Conservation (phyloP, 2,888 invertebrate species). For the Trachelus stipa region DNA sequence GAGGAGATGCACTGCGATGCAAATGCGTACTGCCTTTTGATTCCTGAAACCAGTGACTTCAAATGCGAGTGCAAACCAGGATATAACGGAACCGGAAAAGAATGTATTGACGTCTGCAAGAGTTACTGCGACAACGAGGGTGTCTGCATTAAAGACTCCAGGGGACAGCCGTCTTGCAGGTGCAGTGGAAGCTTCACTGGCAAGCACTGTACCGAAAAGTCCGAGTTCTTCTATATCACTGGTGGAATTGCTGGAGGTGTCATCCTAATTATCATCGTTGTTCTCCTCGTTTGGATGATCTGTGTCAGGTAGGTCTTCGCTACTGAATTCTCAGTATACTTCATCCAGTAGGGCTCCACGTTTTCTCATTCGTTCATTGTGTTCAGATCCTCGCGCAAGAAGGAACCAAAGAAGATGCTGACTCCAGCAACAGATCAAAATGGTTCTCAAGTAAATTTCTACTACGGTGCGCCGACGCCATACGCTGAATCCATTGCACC, state of each 20-base stretch:
- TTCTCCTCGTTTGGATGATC: constrained; percentile 96
- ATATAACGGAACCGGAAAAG: constrained; percentile 88
- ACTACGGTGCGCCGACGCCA: constrained; percentile 93
- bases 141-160: constrained; percentile 83
- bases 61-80: constrained; percentile 94
- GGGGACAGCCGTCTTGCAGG: constrained; percentile 88
- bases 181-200: constrained; percentile 94
- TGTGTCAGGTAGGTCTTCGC: constrained; percentile 78
- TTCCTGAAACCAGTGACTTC: constrained; percentile 86
- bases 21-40: constrained; percentile 88
- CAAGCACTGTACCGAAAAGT: constrained; percentile 88
- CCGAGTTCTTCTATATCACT: constrained; percentile 95
- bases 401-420: constrained; percentile 91
- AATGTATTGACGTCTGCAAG: constrained; percentile 85
- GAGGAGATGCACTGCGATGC: constrained; percentile 87
- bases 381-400: constrained; percentile 82
- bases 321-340: neutral
- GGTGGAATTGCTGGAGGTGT: constrained; percentile 96
- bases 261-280: constrained; percentile 91
- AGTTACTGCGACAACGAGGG: constrained; percentile 92
- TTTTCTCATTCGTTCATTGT: constrained; percentile 20
- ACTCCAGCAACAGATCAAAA: constrained; percentile 91
- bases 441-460: constrained; percentile 95
- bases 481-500: constrained; percentile 96
- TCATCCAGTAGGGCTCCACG: constrained; percentile 15